Base-by-base conservation (phyloP, 2,113 vertebrate species). In the Brachyhypopomus occidentalis region DNA sequence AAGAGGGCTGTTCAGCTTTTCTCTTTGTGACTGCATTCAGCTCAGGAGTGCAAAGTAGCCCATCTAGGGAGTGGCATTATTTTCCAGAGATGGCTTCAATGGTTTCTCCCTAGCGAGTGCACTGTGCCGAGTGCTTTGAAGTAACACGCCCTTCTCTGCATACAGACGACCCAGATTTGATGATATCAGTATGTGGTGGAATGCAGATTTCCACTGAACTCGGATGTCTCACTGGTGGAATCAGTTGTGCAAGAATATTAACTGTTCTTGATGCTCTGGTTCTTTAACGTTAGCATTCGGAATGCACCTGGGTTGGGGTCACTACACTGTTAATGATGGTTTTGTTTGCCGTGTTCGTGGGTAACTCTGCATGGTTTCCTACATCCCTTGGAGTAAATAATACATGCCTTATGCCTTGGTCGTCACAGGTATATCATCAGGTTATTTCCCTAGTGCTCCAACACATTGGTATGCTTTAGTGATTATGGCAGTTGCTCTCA, bases 111-210 rank as follows among this genome's bases (percentile, higher is more conserved):
- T 74, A 38, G 83, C 73, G 71, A 72, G 75, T 74, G 71, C 69
- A 69, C 60, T 4, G 27, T 3, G 38, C 70, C 5, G 60, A 17
- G 69, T 73, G 41, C 79, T 84, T 78, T 84, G 75, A 81, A 84
- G 83, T 84, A 72, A 52, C 38, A 66, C n/a, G 2, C 9, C 41
- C 60, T 74, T 30, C 55, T 25, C 41, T 72, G 83, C 69, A 84
- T 84, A 80, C 78, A 78, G 83, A 81, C 72, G 75, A 81, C 38
- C 62, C 80, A 16, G 34, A 71, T 84, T 77, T 84, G 83, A 81
- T 81, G 79, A 81, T 63, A 52, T 59, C 64, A 36, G 62, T 59
- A 78, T 78, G 70, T 78, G 83, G 69, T 58, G 64, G 25, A 62
- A 84, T 59, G 38, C 38, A 56, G 72, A 78, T 62, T 81, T 66